Evolutionary conservation across 1,140 invertebrate genomes (phyloP).

Genomic region (Neotoxoptera formosana): DNA sequence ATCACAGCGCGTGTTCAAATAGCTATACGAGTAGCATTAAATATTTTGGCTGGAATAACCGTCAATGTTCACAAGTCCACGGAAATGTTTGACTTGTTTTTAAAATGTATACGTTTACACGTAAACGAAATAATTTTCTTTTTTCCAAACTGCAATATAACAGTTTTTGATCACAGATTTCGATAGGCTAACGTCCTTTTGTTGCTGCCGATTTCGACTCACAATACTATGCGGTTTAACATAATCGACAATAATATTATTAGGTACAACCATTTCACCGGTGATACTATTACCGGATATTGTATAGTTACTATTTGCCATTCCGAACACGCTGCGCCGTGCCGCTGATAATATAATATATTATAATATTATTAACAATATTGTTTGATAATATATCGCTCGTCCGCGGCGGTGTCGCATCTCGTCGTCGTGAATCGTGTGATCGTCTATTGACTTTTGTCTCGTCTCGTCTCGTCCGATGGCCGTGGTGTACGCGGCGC

Average conservation of each 20-base stretch:
- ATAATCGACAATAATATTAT: not conserved
- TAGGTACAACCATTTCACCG: too few relatives aligned
- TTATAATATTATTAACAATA: too few relatives aligned
- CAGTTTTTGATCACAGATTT: not conserved
- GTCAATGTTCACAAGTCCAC: not conserved
- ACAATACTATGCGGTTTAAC: not conserved
- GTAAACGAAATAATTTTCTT: not conserved
- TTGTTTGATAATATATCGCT: not conserved
- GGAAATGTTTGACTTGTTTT: not conserved
- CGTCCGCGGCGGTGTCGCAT: not conserved
- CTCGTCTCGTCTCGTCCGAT: not conserved
- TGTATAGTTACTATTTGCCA: not conserved
- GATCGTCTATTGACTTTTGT: not conserved
- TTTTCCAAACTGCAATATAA: not conserved
- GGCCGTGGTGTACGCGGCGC: not conserved
- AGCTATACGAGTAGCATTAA: not conserved
- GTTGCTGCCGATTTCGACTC: not conserved
- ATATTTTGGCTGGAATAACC: not conserved
- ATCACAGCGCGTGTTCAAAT: not conserved
- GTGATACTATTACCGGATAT: not conserved
- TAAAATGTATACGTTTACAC: not conserved
- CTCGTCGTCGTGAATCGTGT: not conserved
- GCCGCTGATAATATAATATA: not conserved
- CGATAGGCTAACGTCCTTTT: not conserved
- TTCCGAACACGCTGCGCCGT: not conserved